phyloP scores from a whole-genome alignment of 2,888 invertebrate genomes.

The Euclidia mi region DNA sequence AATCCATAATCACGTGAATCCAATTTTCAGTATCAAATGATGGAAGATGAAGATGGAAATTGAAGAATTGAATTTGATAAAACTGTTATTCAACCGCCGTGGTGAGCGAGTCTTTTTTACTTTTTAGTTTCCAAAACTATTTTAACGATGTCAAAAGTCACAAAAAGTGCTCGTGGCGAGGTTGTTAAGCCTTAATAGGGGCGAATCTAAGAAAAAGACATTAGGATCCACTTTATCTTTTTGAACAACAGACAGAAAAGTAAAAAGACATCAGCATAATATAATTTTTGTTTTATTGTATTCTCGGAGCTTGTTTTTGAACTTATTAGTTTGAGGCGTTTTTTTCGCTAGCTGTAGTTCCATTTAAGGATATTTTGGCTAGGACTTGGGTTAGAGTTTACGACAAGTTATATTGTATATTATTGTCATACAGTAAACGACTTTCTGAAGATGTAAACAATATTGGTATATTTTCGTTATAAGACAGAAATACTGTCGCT shows the following conservation, averaged over 20 bases:
- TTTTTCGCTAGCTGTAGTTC: constrained; percentile 6
- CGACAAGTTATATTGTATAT: too few relatives aligned
- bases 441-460: too few relatives aligned
- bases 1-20: constrained; percentile 47
- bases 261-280: constrained; percentile 1
- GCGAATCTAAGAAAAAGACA: constrained; percentile 20
- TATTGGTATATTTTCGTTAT: too few relatives aligned
- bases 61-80: constrained; percentile 43
- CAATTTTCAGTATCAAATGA: too few relatives aligned
- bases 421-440: too few relatives aligned
- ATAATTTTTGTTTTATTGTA: not conserved
- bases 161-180: constrained; percentile 27
- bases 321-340: not conserved
- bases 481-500: too few relatives aligned
- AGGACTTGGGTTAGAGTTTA: too few relatives aligned
- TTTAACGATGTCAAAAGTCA: constrained; percentile 44
- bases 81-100: constrained; percentile 42
- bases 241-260: constrained; percentile 2
- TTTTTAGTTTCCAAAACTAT: constrained; percentile 45
- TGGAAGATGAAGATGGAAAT: constrained; percentile 51
- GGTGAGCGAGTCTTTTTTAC: constrained; percentile 30
- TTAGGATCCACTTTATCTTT: constrained; percentile 8
- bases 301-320: constrained; percentile 1
- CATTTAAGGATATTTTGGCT: too few relatives aligned
- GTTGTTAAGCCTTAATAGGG: constrained; percentile 24